Evolutionary conservation across 1,140 invertebrate genomes (phyloP).

Genomic region (Anoplophora glabripennis): DNA sequence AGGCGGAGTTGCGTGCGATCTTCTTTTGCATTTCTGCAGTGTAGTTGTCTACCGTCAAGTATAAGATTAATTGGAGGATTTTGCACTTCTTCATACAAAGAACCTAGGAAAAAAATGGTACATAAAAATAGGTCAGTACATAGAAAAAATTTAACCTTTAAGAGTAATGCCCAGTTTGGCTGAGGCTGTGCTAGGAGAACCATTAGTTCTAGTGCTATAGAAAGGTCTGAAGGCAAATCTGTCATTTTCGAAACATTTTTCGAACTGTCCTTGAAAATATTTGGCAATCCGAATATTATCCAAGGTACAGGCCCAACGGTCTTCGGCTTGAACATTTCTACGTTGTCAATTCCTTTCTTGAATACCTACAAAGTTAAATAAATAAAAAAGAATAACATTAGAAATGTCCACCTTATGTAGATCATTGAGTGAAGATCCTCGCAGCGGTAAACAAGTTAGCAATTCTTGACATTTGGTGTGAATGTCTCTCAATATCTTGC

Average conservation of each 20-base stretch:
- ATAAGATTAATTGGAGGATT: conserved; percentile 46
- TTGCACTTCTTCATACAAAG: conserved; percentile 64
- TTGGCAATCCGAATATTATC: conserved; percentile 63
- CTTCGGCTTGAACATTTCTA: conserved; percentile 53
- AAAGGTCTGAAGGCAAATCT: conserved; percentile 56
- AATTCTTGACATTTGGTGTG: conserved; percentile 76
- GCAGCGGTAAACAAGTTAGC: conserved; percentile 65
- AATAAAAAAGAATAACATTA: not conserved
- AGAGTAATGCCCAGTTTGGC: conserved; percentile 67
- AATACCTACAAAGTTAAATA: conserved; percentile 51
- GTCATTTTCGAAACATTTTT: conserved; percentile 49
- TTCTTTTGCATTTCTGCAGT: conserved; percentile 31
- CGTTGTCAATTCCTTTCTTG: conserved; percentile 55
- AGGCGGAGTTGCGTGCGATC: conserved; percentile 43
- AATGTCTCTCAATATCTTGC: conserved; percentile 67
- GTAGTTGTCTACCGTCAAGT: conserved; percentile 29
- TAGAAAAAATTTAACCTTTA: conserved; percentile 62
- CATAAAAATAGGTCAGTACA: conserved; percentile 17
- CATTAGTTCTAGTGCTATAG: conserved; percentile 65
- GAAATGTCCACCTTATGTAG: conserved; percentile 63
- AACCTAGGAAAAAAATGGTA: conserved; percentile 49
- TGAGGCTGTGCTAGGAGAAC: conserved; percentile 73
- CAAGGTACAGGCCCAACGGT: conserved; percentile 58
- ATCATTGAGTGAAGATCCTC: conserved; percentile 67
- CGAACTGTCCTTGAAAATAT: conserved; percentile 56